phyloP scores from a whole-genome alignment of 1,140 invertebrate genomes.

The Euglossa dilemma region DNA sequence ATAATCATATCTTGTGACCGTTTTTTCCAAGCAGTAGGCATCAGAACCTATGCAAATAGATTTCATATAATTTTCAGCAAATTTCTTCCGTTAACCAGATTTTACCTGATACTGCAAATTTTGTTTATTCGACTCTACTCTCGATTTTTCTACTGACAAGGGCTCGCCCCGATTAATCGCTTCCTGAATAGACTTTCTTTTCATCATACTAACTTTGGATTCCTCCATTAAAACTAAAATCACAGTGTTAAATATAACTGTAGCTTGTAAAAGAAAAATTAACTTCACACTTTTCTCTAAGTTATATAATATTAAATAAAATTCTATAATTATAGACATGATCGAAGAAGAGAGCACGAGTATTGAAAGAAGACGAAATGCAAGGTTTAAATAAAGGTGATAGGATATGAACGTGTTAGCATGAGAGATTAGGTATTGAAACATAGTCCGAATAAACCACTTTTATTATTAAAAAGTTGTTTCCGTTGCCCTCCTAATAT shows the following conservation, averaged over 20 bases:
- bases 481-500: too few species aligned
- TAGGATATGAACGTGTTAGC: too few species aligned
- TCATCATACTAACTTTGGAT: constrained; percentile 80
- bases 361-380: too few species aligned
- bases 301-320: too few species aligned
- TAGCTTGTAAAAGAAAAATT: neutral
- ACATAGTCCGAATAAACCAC: too few species aligned
- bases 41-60: constrained; percentile 42
- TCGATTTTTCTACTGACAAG: constrained; percentile 62
- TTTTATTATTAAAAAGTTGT: too few species aligned
- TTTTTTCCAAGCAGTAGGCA: constrained; percentile 68
- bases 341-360: too few species aligned
- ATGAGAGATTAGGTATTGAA: too few species aligned
- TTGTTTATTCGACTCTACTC: constrained; percentile 29
- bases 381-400: too few species aligned
- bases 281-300: neutral
- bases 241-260: neutral
- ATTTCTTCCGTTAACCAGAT: neutral
- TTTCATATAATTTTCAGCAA: neutral
- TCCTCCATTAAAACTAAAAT: constrained; percentile 81
- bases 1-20: constrained; percentile 73
- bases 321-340: too few species aligned
- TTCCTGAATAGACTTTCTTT: constrained; percentile 76
- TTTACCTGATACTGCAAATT: constrained; percentile 52
- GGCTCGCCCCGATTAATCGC: constrained; percentile 78